Conservation (phyloP, 2,888 invertebrate genomes). For the Theretra japonica region DNA sequence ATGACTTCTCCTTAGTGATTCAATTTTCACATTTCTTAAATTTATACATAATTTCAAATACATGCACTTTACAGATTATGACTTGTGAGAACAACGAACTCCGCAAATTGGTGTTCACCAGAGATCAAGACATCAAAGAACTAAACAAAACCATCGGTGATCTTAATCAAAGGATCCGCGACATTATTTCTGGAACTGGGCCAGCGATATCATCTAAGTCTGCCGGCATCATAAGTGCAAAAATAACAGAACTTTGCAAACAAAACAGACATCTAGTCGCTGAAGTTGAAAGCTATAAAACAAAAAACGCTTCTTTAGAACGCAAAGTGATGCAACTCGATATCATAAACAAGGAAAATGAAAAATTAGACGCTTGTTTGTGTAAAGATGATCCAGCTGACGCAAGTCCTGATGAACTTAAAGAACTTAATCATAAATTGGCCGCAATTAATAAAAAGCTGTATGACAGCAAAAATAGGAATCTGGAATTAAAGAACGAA, state of each 20-base stretch:
- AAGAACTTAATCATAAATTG: slow-evolving; percentile 86
- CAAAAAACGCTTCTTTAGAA: slow-evolving; percentile 84
- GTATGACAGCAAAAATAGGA: slow-evolving; percentile 88
- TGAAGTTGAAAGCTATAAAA: slow-evolving; percentile 85
- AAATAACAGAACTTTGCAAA: slow-evolving; percentile 88
- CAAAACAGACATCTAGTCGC: slow-evolving; percentile 87
- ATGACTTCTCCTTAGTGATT: background rate
- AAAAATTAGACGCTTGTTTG: slow-evolving; percentile 63
- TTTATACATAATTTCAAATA: background rate
- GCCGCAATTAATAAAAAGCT: slow-evolving; percentile 85
- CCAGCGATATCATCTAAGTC: slow-evolving; percentile 79
- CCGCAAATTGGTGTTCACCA: slow-evolving; percentile 77
- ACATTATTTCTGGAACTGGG: slow-evolving; percentile 76
- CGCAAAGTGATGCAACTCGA: slow-evolving; percentile 77
- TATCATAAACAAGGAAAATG: slow-evolving; percentile 66
- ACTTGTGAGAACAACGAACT: slow-evolving; percentile 84
- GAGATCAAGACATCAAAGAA: slow-evolving; percentile 76
- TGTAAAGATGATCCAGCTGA: slow-evolving; percentile 79
- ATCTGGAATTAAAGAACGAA: slow-evolving; percentile 88
- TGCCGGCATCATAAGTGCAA: slow-evolving; percentile 84
- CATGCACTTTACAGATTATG: slow-evolving; percentile 68
- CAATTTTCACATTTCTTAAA: no score
- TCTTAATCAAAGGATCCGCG: slow-evolving; percentile 78
- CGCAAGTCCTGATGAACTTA: slow-evolving; percentile 78
- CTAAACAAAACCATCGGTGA: slow-evolving; percentile 70